Conservation (phyloP, 2,113 vertebrate genomes). For the Microtus montanus region DNA sequence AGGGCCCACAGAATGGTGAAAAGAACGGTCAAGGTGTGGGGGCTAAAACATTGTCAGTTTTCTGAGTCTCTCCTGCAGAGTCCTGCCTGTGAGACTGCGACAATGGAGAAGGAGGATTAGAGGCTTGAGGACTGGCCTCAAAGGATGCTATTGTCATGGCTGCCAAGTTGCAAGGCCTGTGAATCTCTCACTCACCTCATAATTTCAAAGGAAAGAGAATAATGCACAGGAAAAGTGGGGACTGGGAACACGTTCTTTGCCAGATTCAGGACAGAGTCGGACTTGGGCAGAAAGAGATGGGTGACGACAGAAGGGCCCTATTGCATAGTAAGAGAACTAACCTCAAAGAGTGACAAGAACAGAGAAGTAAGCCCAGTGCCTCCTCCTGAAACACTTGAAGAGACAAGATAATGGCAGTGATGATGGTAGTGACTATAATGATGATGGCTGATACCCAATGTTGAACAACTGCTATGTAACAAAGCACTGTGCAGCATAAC, state of each 20-base stretch:
- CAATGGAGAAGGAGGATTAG: not conserved
- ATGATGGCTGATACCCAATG: not conserved
- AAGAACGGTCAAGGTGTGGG: not conserved
- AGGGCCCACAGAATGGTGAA: not conserved
- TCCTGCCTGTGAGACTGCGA: not conserved
- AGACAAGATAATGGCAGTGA: not conserved
- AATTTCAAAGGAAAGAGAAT: constrained; percentile 44
- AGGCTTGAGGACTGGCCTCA: not conserved
- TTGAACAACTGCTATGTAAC: not conserved
- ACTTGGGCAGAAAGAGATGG: not conserved
- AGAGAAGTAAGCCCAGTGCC: not conserved
- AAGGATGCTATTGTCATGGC: not conserved
- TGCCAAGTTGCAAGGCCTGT: not conserved
- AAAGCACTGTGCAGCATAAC: not conserved
- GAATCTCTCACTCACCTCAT: not conserved
- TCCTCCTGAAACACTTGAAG: not conserved
- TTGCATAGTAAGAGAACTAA: not conserved
- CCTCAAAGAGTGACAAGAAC: not conserved
- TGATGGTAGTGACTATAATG: too few relatives aligned
- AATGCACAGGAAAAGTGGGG: not conserved
- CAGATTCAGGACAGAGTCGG: not conserved
- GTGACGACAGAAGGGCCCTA: not conserved
- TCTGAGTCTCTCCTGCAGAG: not conserved
- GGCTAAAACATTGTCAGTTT: not conserved
- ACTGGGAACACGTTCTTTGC: not conserved